Percentiles rank a stretch among this genome's conserved stretches.
phyloP scores from a whole-genome alignment of 2,113 vertebrate genomes.

The Rhinichthys klamathensis region DNA sequence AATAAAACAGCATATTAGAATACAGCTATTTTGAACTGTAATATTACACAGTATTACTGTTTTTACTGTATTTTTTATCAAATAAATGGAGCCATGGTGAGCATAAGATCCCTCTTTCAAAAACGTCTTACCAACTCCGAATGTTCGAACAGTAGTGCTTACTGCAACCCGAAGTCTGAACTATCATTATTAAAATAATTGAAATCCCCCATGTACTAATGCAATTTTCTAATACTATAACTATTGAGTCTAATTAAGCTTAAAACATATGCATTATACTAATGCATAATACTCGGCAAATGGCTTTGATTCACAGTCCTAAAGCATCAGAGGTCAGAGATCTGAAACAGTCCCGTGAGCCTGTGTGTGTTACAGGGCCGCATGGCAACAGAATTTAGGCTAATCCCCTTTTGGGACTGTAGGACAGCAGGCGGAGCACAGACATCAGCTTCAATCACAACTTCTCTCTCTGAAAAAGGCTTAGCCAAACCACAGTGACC shows the following conservation, averaged over 20 bases:
- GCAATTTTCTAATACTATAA: neutral
- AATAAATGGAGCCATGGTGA: neutral
- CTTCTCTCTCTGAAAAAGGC: slow-evolving; percentile 20
- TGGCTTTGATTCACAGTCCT: neutral
- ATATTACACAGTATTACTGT: no score
- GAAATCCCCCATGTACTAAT: neutral
- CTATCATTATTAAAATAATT: neutral
- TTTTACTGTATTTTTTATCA: no score
- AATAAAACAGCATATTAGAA: no score
- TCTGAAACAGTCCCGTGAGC: neutral
- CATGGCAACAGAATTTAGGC: slow-evolving; percentile 65
- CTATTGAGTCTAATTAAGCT: neutral
- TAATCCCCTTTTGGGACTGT: slow-evolving; percentile 66
- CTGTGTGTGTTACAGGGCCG: slow-evolving; percentile 11
- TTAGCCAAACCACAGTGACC: slow-evolving; percentile 37
- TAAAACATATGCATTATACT: neutral
- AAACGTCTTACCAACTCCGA: neutral
- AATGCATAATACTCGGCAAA: neutral
- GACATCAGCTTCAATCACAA: slow-evolving; percentile 45
- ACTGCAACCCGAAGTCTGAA: neutral
- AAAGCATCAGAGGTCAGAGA: neutral
- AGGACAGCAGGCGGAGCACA: slow-evolving; percentile 54
- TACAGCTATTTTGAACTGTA: no score
- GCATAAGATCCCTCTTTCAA: neutral
- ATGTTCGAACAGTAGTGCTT: neutral